Evolutionary conservation across 2,113 vertebrate species (phyloP).

Genomic region (Oenanthe oenanthe): DNA sequence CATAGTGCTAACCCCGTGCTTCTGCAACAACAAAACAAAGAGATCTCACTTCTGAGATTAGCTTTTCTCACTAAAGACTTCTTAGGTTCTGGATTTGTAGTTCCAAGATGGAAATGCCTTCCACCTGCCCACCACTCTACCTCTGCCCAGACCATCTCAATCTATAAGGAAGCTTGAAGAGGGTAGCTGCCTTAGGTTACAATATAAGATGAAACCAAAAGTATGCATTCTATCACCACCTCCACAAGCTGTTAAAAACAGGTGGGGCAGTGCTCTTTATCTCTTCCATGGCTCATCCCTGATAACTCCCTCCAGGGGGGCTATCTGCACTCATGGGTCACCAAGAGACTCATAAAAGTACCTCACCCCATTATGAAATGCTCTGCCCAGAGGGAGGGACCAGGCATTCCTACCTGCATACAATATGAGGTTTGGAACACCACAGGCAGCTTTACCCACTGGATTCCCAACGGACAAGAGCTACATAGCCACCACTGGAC

Average conservation of each 20-base stretch:
- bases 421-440: not conserved
- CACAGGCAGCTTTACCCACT: not conserved
- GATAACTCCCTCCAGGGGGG: not conserved
- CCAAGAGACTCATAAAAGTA: not conserved
- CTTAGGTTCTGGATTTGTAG: not conserved
- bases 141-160: not conserved
- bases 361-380: not conserved
- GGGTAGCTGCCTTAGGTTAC: not conserved
- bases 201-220: not conserved
- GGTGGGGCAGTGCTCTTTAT: not conserved
- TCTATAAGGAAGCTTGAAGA: not conserved
- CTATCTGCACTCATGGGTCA: not conserved
- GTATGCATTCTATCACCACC: not conserved
- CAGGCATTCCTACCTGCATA: too few relatives aligned
- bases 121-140: not conserved
- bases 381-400: not conserved
- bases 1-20: accelerated
- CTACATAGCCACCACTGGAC: not conserved
- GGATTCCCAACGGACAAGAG: not conserved
- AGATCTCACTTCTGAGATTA: not conserved
- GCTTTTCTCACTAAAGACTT: not conserved
- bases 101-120: not conserved
- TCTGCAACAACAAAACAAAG: not conserved
- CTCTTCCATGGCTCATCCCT: not conserved
- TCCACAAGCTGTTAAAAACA: not conserved